phyloP scores from a whole-genome alignment of 2,888 invertebrate genomes.

The Yponomeuta cagnagella region DNA sequence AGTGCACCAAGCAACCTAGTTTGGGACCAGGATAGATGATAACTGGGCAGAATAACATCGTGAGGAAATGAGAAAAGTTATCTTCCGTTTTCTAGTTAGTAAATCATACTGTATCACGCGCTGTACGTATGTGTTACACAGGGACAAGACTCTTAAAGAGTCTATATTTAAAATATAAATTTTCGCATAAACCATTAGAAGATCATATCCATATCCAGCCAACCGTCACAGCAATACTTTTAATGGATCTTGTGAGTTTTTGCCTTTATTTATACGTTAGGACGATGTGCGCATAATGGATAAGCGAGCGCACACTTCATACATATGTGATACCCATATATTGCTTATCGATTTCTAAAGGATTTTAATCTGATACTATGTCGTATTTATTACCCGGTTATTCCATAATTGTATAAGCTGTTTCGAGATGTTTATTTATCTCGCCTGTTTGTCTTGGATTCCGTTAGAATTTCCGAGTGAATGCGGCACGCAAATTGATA shows the following conservation, averaged over 20 bases:
- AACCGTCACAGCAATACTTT: slow-evolving; percentile 62
- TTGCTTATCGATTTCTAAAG: slow-evolving; percentile 13
- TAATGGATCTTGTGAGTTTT: slow-evolving; percentile 73
- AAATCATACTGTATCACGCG: too few relatives aligned
- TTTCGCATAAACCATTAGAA: too few relatives aligned
- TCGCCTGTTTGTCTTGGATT: not conserved
- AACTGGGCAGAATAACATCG: too few relatives aligned
- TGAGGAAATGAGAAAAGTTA: too few relatives aligned
- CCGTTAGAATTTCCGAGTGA: not conserved
- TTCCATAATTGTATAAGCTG: not conserved
- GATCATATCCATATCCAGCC: slow-evolving; percentile 39
- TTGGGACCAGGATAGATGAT: too few relatives aligned
- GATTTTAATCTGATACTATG: slow-evolving; percentile 6
- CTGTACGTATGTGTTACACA: too few relatives aligned
- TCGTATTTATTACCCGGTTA: not conserved
- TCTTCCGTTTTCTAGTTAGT: too few relatives aligned
- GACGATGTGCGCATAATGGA: slow-evolving; percentile 68
- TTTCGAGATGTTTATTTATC: not conserved
- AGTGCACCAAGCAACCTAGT: too few relatives aligned
- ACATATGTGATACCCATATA: slow-evolving; percentile 32
- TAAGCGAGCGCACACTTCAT: slow-evolving; percentile 61
- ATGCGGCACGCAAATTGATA: not conserved
- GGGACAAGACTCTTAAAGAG: too few relatives aligned
- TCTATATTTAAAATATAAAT: too few relatives aligned
- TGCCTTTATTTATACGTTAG: slow-evolving; percentile 71